Percentiles rank a stretch among this genome's conserved stretches.
These are phyloP conservation scores for Drosophila affinis DNA, from an alignment of 2,888 invertebrate species.

Conservation along the genomic window DNA sequence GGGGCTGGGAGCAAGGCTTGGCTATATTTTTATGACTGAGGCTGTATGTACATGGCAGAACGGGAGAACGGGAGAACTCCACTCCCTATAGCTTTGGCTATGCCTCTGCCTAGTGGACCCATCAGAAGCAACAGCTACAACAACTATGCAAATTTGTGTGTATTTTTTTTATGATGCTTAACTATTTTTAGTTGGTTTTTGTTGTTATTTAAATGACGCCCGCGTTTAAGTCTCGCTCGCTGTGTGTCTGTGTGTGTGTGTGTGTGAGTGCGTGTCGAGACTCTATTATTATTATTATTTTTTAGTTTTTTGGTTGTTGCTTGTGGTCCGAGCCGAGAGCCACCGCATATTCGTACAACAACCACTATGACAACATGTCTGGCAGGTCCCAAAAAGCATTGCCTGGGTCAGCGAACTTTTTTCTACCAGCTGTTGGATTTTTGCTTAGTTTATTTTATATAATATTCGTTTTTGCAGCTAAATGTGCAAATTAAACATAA, in stretches of 20 bases:
- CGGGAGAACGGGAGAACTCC: constrained; percentile 31
- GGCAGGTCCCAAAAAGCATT: constrained; percentile 69
- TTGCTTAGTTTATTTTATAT: constrained; percentile 41
- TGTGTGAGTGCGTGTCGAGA: constrained; percentile 48
- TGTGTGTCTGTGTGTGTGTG: constrained; percentile 27
- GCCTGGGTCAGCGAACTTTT: constrained; percentile 77
- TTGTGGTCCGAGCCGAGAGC: constrained; percentile 69
- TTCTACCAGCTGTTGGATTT: constrained; percentile 46
- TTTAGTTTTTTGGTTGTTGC: constrained; percentile 40
- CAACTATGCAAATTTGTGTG: constrained; percentile 72
- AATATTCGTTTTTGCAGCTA: constrained; percentile 30
- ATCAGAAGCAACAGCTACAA: constrained; percentile 39
- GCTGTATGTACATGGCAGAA: constrained; percentile 44
- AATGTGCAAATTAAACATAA: constrained; percentile 61
- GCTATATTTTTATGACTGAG: constrained; percentile 68
- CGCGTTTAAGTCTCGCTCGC: constrained; percentile 36
- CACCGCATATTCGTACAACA: constrained; percentile 12
- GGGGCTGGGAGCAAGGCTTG: constrained; percentile 55
- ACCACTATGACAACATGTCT: constrained; percentile 57
- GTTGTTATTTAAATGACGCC: constrained; percentile 77
- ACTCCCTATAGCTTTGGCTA: constrained; percentile 29
- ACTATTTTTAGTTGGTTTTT: constrained; percentile 75
- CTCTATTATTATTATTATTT: constrained; percentile 45
- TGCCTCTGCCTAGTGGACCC: constrained; percentile 23
- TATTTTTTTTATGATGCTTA: constrained; percentile 71